Conservation (phyloP, 2,797 vertebrate genomes). For the Gymnoscopelus braueri region DNA sequence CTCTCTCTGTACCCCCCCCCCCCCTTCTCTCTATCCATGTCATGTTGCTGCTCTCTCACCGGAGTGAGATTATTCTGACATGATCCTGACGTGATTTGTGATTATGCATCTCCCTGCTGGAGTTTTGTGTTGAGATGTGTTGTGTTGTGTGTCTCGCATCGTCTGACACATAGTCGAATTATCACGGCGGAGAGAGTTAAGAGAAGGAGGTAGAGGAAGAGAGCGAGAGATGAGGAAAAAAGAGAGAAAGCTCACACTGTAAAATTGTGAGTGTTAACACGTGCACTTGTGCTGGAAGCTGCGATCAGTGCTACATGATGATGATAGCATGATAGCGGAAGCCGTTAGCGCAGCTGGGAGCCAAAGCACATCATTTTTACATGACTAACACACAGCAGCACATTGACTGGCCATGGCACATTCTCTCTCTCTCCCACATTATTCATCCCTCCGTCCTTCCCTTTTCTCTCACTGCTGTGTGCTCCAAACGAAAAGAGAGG, state of each 20-base stretch:
- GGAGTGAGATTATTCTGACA: conserved; percentile 2
- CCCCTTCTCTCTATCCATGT: neutral
- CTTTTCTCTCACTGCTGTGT: neutral
- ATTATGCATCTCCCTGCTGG: neutral
- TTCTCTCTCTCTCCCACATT: conserved; percentile 14
- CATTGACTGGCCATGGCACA: conserved; percentile 40
- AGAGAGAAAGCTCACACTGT: conserved; percentile 13
- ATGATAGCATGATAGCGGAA: conserved; percentile 46
- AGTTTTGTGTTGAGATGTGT: conserved; percentile 3
- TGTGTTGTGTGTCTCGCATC: neutral
- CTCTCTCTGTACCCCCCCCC: neutral
- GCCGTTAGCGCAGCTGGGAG: conserved; percentile 5
- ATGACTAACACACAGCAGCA: conserved; percentile 26
- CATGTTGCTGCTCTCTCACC: neutral
- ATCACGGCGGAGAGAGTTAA: neutral
- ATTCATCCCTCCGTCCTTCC: conserved; percentile 7
- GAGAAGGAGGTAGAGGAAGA: conserved; percentile 38
- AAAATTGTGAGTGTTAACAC: too few relatives aligned
- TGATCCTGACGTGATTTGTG: neutral
- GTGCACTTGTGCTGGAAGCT: conserved; percentile 13
- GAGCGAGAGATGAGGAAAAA: neutral
- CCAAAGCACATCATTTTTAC: conserved; percentile 5
- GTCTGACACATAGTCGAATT: neutral
- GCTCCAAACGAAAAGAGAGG: too few relatives aligned
- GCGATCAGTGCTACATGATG: conserved; percentile 28